Conservation (phyloP, 2,113 vertebrate genomes). For the Odocoileus hemionus region DNA sequence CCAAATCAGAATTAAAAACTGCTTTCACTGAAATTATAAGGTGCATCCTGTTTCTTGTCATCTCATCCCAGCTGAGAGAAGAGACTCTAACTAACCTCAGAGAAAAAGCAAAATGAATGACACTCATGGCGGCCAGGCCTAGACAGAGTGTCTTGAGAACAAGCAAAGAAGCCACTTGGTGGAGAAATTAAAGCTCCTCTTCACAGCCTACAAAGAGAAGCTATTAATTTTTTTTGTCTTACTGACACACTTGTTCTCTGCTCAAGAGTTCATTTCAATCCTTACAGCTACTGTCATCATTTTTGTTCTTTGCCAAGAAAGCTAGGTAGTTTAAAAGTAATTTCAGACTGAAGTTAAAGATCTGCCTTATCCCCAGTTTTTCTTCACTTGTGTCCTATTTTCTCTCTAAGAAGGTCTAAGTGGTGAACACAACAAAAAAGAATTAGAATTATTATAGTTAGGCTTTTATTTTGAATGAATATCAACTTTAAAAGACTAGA, state of each 20-base stretch:
- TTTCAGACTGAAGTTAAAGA: not conserved
- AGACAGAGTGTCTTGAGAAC: conserved; percentile 41
- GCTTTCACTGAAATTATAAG: conserved; percentile 21
- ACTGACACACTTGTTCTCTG: not conserved
- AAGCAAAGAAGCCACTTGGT: conserved; percentile 40
- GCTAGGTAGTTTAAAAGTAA: conserved; percentile 12
- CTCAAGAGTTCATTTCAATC: conserved; percentile 38
- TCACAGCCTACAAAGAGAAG: not conserved
- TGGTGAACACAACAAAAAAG: not conserved
- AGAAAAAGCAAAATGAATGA: conserved; percentile 58
- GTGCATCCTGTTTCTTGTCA: conserved; percentile 1
- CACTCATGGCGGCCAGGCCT: not conserved
- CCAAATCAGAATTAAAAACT: not conserved
- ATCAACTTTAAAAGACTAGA: not conserved
- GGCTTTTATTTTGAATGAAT: conserved; percentile 11
- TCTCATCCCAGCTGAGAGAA: conserved; percentile 6
- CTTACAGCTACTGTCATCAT: conserved; percentile 46
- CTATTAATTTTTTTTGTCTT: conserved; percentile 19
- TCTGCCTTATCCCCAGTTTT: not conserved
- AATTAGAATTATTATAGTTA: not conserved
- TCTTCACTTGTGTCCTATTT: not conserved
- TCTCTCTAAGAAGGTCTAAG: not conserved
- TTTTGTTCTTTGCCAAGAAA: conserved; percentile 19
- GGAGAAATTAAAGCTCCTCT: conserved; percentile 62
- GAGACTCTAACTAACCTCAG: conserved; percentile 41